Conservation (phyloP, 2,797 vertebrate species). For the Mycteria americana region DNA sequence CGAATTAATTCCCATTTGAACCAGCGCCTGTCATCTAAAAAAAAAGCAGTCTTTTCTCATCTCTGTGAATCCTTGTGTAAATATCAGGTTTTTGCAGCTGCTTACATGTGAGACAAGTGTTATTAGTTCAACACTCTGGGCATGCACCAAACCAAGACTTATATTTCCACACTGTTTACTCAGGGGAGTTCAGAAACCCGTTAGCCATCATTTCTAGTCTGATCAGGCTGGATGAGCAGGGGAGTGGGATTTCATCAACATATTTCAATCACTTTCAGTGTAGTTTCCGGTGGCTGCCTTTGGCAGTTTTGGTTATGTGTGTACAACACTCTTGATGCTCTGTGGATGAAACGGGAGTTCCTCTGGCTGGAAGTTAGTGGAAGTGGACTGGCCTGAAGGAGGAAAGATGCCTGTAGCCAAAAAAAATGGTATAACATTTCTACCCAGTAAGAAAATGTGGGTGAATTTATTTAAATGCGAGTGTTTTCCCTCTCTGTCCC, state of each 20-base stretch:
- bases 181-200: not conserved
- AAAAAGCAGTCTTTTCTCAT: not conserved
- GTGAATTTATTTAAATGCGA: not conserved
- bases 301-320: not conserved
- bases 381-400: not conserved
- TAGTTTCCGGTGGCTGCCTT: not conserved
- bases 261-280: not conserved
- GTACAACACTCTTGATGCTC: not conserved
- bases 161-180: not conserved
- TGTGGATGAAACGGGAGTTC: not conserved
- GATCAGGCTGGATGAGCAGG: not conserved
- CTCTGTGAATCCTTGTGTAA: conserved; percentile 59
- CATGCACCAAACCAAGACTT: conserved; percentile 34
- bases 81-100: conserved; percentile 66
- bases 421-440: not conserved
- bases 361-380: not conserved
- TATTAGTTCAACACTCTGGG: conserved; percentile 47
- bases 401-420: not conserved
- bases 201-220: not conserved
- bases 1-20: conserved; percentile 38
- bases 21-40: not conserved
- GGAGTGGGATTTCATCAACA: conserved; percentile 9
- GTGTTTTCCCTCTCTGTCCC: not conserved
- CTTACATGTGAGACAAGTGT: conserved; percentile 30
- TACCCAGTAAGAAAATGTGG: not conserved